These are phyloP conservation scores for Riptortus pedestris DNA, from an alignment of 1,140 invertebrate species.

Conservation along the genomic window DNA sequence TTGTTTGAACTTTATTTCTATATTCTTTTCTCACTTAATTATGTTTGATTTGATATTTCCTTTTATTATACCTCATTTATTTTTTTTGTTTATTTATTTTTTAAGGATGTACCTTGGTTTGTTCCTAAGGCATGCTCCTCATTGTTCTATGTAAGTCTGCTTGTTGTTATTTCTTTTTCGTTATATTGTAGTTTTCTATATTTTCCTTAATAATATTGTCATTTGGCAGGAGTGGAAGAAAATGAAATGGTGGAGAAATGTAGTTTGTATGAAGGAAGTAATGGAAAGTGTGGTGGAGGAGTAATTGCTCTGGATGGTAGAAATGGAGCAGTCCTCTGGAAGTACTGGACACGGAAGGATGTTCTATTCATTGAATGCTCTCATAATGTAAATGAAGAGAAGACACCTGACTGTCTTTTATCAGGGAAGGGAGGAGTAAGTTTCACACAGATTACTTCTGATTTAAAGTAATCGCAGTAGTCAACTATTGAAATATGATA, in stretches of 20 bases:
- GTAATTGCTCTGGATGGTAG: conserved; percentile 63
- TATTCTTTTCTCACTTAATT: not conserved
- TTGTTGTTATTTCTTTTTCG: no score
- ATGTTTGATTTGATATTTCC: not conserved
- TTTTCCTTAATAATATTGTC: not conserved
- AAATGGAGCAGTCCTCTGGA: conserved; percentile 64
- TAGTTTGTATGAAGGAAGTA: not conserved
- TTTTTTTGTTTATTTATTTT: not conserved
- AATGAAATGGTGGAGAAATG: not conserved
- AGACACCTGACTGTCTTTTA: conserved; percentile 48
- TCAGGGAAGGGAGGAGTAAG: conserved; percentile 44
- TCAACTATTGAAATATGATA: conserved; percentile 41
- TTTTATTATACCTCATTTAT: not conserved
- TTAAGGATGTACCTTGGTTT: no score
- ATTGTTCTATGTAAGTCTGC: no score
- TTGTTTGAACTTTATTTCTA: not conserved
- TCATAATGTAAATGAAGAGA: conserved; percentile 59
- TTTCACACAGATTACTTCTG: no score
- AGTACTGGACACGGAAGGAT: conserved; percentile 44
- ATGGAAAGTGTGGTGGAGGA: conserved; percentile 57
- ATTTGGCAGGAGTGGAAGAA: conserved; percentile 12
- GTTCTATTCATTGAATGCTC: conserved; percentile 65
- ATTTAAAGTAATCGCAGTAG: conserved; percentile 38
- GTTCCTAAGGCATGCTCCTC: not conserved
- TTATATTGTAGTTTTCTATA: not conserved